Percentiles rank a stretch among this genome's conserved stretches.
Conservation (phyloP, 2,888 invertebrate genomes). For the Epistrophella euchroma region DNA sequence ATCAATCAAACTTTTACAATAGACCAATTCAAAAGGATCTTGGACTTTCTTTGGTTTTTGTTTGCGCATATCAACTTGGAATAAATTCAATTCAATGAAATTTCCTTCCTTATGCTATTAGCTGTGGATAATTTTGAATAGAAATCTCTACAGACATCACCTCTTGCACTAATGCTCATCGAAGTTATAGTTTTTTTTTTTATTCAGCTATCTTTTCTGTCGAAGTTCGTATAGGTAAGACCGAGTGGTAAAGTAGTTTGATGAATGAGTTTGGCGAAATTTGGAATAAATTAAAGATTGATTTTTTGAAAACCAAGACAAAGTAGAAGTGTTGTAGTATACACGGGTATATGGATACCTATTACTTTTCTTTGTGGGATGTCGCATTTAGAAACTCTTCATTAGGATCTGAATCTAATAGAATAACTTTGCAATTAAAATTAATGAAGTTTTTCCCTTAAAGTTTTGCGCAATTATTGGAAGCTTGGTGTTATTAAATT, state of each 20-base stretch:
- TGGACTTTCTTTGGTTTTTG: conserved; percentile 19
- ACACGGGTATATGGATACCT: neutral
- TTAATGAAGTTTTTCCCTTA: conserved; percentile 65
- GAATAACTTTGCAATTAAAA: conserved; percentile 72
- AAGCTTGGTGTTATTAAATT: too few relatives aligned
- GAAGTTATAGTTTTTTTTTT: conserved; percentile 41
- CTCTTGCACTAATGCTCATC: conserved; percentile 67
- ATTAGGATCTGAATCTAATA: conserved; percentile 58
- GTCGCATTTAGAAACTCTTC: conserved; percentile 37
- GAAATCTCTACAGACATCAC: conserved; percentile 27
- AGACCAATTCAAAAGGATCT: conserved; percentile 26
- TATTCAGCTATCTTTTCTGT: conserved; percentile 24
- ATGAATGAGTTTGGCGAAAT: conserved; percentile 53
- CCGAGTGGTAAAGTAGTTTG: conserved; percentile 31
- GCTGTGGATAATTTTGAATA: conserved; percentile 12
- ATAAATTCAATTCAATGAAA: conserved; percentile 54
- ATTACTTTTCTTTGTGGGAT: conserved; percentile 8
- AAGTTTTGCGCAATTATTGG: neutral
- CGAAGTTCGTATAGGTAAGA: neutral
- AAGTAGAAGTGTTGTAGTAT: neutral
- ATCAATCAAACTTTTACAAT: conserved; percentile 70
- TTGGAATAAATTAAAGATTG: conserved; percentile 69
- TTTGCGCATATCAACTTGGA: conserved; percentile 9
- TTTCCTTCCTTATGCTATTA: conserved; percentile 1
- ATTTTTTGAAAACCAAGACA: conserved; percentile 33